Evolutionary conservation across 2,113 vertebrate species (phyloP), one percentile per base, ranked within the genome.

Genomic region (Indicator indicator): DNA sequence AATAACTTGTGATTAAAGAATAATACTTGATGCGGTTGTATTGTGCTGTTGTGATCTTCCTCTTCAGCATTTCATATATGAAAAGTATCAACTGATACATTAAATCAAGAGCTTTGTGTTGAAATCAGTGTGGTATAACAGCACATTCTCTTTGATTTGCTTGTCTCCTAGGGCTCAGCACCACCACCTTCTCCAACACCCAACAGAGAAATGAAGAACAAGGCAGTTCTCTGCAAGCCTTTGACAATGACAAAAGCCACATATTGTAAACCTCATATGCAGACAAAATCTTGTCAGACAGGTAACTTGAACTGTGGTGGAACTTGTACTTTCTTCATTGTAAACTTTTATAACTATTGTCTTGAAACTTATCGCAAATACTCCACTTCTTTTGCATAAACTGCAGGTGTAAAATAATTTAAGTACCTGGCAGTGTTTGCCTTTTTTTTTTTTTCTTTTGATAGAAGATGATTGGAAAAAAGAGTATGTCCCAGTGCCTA

Each of bases 181-280:
- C 97, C 98, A 12, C 97, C 98, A 28, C 98, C 98, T 88, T 97
- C 98, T 91, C 98, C 98, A 50, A 98, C 98, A 81, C 98, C 98
- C 62, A 96, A 98, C 90, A 99, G 99, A 93, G 99, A 99, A 88
- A 99, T 99, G 93, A 99, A 99, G 98, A 99, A 99, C 97, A 99
- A 99, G 96, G 99, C 99, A 2, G 99, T 99, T 86, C 98, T 99
- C 84, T 99, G 99, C 97, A 99, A 99, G 94, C 99, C 99, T 71
- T 98, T 99, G 95, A 99, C 99, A 30, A 98, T 99, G 98, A 99
- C 99, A 8, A 99, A 99, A 97, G 99, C 99, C 70, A 99, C 99
- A 2, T 99, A 99, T 95, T 99, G 99, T 98, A 99, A 99, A 96
- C 99, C 99, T 77, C 99, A 99, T 95, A 99, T 99, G 99, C 99